Evolutionary conservation across 2,888 invertebrate genomes (phyloP), one percentile per base, ranked within the genome.

Genomic region (Heliconius erato): DNA sequence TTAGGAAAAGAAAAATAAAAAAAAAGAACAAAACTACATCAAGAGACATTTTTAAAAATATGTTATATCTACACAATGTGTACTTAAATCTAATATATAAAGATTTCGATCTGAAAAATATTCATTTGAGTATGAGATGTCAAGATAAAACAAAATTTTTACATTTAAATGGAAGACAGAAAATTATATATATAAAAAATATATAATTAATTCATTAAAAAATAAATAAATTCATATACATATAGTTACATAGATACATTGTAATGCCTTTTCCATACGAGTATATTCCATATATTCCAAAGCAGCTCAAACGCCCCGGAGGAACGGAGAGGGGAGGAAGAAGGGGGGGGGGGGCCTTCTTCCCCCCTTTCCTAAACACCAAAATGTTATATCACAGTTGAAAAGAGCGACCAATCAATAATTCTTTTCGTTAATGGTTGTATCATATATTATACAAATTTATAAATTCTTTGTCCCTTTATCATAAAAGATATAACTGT

Each of bases 41-140:
- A 74, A 72, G 54, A 59, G 65, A 74, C 72, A 65, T n/a, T 32
- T 80, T 78, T 19, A 74, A 71, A 54, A 44, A 79, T 35, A 28
- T n/a, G 12, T 59, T 76, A 68, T 44, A 59, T 59, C 6, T 69
- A 54, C 4, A 5, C n/a, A 23, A n/a, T 12, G 28, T 80, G n/a
- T n/a, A 59, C 35, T 71, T 76, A 69, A 63, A n/a, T 14, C 77
- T 81, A 71, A 71, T 77, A 81, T 44, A 77, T 81, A 77, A 63
- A 81, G 40, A 77, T 49, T 63, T 77, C 23, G 28, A 77, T 77
- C 32, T 77, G 32, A 40, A n/a, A 81, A 63, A 77, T 77, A 81
- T 81, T 44, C 16, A 65, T 81, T 63, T 23, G 6, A 49, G 35
- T 69, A n/a, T 28, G 32, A 63, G 63, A 28, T 23, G 23, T 76